Conservation (phyloP, 1,140 invertebrate genomes). For the Neodiprion fabricii region DNA sequence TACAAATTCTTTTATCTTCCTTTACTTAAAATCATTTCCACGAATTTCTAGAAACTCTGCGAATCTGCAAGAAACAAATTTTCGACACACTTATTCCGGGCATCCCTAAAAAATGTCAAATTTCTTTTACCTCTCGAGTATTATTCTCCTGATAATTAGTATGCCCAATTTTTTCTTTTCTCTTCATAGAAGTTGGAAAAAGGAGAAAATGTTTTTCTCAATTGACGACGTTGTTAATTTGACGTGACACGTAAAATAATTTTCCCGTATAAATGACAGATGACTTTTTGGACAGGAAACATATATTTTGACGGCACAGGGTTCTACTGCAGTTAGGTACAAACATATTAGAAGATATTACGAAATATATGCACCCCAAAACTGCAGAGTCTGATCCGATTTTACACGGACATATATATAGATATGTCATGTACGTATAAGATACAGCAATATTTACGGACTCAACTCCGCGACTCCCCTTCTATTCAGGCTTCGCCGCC, state of each 20-base stretch:
- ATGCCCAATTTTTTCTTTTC: background rate
- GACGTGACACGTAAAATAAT: conserved; percentile 6
- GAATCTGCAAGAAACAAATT: too few relatives aligned
- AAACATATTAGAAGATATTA: conserved; percentile 43
- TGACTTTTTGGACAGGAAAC: conserved; percentile 38
- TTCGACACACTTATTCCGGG: too few relatives aligned
- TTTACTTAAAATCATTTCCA: too few relatives aligned
- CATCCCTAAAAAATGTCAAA: too few relatives aligned
- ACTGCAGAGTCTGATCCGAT: conserved; percentile 38
- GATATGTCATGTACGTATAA: background rate
- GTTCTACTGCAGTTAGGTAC: conserved; percentile 26
- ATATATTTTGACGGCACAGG: conserved; percentile 23
- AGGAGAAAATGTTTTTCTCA: conserved; percentile 28
- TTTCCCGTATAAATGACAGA: conserved; percentile 29
- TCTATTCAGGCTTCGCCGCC: conserved; percentile 1
- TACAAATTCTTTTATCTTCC: too few relatives aligned
- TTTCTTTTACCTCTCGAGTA: too few relatives aligned
- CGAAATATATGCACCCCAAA: conserved; percentile 57
- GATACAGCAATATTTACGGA: conserved; percentile 37
- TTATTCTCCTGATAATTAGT: too few relatives aligned
- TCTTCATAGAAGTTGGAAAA: conserved; percentile 30
- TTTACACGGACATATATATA: conserved; percentile 43
- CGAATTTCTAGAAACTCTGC: too few relatives aligned
- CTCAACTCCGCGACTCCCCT: conserved; percentile 15
- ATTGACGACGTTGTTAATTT: background rate